These are phyloP conservation scores for Peromyscus melanophrys DNA, from an alignment of 2,797 vertebrate species.

Conservation along the genomic window DNA sequence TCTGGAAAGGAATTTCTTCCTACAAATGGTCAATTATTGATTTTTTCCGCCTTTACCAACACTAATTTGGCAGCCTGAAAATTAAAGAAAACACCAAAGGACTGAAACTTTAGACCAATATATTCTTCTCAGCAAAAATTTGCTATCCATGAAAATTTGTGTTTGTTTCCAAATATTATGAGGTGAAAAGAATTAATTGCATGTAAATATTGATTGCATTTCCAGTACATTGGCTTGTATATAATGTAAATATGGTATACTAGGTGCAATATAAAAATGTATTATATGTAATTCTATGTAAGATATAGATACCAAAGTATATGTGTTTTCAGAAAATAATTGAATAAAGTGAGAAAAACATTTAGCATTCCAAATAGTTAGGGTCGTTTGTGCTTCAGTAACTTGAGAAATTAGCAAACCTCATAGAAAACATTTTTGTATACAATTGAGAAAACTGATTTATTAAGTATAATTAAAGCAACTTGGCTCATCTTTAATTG, in stretches of 20 bases:
- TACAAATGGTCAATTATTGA: background rate
- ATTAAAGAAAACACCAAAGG: slow-evolving; percentile 63
- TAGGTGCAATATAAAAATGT: background rate
- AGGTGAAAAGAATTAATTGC: background rate
- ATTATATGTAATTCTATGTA: background rate
- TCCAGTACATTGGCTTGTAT: background rate
- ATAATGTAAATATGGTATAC: background rate
- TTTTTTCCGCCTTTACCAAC: slow-evolving; percentile 19
- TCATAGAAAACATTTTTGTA: background rate
- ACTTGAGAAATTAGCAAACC: background rate
- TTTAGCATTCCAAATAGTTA: background rate
- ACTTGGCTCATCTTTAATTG: background rate
- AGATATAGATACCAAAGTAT: background rate
- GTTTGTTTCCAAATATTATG: background rate
- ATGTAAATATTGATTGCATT: background rate
- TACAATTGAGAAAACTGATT: background rate
- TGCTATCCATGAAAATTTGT: background rate
- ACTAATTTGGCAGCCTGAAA: slow-evolving; percentile 68
- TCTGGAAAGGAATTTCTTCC: slow-evolving; percentile 48
- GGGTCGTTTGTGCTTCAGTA: background rate
- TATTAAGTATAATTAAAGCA: background rate
- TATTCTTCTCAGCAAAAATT: background rate
- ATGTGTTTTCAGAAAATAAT: background rate
- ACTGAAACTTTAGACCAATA: background rate
- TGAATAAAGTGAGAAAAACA: background rate